Evolutionary conservation across 2,888 invertebrate species (phyloP), one percentile per base, ranked within the genome.

Genomic region (Boloria euphrosyne): DNA sequence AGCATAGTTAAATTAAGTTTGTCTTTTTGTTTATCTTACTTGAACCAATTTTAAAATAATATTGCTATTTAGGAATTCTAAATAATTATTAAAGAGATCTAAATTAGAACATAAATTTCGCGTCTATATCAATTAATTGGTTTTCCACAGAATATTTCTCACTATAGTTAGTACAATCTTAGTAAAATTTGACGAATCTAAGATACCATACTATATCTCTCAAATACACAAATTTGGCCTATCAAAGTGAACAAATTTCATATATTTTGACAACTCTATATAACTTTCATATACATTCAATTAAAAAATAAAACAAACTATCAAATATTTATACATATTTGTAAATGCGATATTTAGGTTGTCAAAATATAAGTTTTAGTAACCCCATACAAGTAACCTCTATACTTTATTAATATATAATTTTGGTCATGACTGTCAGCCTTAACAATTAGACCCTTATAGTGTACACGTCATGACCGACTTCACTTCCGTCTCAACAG

Each of bases 261-360:
- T 57, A 57, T 57, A 46, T 57, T 55, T 55, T 22, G 44, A 57
- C 55, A 57, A 57, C 55, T 43, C 13, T 14, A 44, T 44, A 55
- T 10, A n/a, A 55, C 44, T 22, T 22, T 57, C 44, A 14, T 44
- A 4, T 55, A 18, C 31, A 38, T 57, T 22, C 2, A 46, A 44
- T 46, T 22, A 57, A 57, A 38, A 13, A 54, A 43, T 38, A 54
- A 54, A 54, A 13, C 16, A 55, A 44, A 46, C 22, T 57, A 44
- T 46, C n/a, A 46, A 46, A 57, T 57, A 57, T 57, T 38, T 38
- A 38, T 44, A 22, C 22, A 22, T 22, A 57, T 55, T 44, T 55
- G 18, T 57, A 57, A 57, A 57, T 57, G 55, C 55, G 44, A 57
- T 57, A 57, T 46, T 46, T 17, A 55, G 18, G 22, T 57, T 57